Conservation (phyloP, 2,888 invertebrate genomes). For the Macroteleia sp. region DNA sequence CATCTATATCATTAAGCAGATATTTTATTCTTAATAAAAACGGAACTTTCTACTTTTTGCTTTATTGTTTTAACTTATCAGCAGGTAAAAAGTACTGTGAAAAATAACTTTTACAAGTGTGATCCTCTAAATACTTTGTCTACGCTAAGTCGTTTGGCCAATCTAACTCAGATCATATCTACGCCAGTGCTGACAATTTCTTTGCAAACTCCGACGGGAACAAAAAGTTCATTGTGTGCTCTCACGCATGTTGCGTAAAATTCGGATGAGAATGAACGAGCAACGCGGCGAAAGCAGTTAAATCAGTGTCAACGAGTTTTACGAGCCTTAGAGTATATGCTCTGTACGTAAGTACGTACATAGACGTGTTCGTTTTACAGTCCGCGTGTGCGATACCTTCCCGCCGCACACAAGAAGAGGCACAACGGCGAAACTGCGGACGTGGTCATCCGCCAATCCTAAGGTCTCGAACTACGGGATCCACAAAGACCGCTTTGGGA, state of each 20-base stretch:
- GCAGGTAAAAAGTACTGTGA: too few species aligned
- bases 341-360: conserved; percentile 11
- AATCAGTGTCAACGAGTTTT: conserved; percentile 74
- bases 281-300: conserved; percentile 70
- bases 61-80: too few species aligned
- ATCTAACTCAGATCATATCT: too few species aligned
- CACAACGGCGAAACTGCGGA: conserved; percentile 66
- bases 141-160: too few species aligned
- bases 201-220: too few species aligned
- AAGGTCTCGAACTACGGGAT: conserved; percentile 15
- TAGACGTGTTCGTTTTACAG: conserved; percentile 24
- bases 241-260: conserved; percentile 66
- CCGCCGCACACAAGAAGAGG: conserved; percentile 22
- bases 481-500: conserved; percentile 32
- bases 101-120: too few species aligned
- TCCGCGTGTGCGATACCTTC: conserved; percentile 25
- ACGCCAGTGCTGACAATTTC: too few species aligned
- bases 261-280: conserved; percentile 71
- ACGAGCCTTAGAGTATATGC: conserved; percentile 69
- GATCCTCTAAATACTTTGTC: too few species aligned
- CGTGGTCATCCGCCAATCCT: conserved; percentile 61
- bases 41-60: too few species aligned
- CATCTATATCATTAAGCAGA: too few species aligned
- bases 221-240: conserved; percentile 66
- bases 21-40: too few species aligned